These are phyloP conservation scores for Elanus axillaris DNA, from an alignment of 2,113 vertebrate genomes.

Conservation along the genomic window DNA sequence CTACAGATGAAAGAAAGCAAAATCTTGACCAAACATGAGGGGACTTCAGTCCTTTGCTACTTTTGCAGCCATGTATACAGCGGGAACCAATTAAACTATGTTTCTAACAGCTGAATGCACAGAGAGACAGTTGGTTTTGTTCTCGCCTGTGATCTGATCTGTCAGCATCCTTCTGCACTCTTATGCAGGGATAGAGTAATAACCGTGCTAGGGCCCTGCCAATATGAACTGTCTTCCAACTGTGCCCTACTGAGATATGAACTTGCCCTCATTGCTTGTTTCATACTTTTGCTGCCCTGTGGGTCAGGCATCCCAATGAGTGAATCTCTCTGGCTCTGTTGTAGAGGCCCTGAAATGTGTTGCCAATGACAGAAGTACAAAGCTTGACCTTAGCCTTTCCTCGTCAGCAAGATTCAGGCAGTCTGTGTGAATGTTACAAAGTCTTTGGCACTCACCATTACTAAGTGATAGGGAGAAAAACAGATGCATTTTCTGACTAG, in stretches of 20 bases:
- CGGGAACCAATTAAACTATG: conserved; percentile 53
- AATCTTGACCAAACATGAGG: conserved; percentile 25
- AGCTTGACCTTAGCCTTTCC: conserved; percentile 54
- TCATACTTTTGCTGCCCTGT: conserved; percentile 52
- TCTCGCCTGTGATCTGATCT: conserved; percentile 38
- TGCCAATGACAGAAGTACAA: conserved; percentile 57
- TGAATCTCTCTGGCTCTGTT: conserved; percentile 23
- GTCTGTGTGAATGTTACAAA: background rate
- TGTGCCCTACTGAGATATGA: conserved; percentile 61
- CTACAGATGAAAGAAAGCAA: conserved; percentile 59
- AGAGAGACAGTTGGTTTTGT: conserved; percentile 45
- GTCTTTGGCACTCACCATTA: background rate
- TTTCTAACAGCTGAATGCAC: conserved; percentile 50
- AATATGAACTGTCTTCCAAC: conserved; percentile 51
- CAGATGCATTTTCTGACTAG: conserved; percentile 30
- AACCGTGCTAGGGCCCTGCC: conserved; percentile 17
- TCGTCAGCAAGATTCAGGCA: conserved; percentile 21
- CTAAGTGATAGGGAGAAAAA: conserved; percentile 22
- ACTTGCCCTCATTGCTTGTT: conserved; percentile 43
- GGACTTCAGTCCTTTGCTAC: conserved; percentile 21
- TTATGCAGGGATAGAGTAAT: conserved; percentile 16
- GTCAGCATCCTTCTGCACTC: conserved; percentile 39
- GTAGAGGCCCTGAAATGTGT: conserved; percentile 16
- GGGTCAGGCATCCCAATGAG: conserved; percentile 46
- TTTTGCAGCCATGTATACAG: conserved; percentile 43